A percentile compares a stretch with the other conserved stretches of the same genome.
phyloP scores from a whole-genome alignment of 2,888 invertebrate genomes.

The Notodonta ziczac region DNA sequence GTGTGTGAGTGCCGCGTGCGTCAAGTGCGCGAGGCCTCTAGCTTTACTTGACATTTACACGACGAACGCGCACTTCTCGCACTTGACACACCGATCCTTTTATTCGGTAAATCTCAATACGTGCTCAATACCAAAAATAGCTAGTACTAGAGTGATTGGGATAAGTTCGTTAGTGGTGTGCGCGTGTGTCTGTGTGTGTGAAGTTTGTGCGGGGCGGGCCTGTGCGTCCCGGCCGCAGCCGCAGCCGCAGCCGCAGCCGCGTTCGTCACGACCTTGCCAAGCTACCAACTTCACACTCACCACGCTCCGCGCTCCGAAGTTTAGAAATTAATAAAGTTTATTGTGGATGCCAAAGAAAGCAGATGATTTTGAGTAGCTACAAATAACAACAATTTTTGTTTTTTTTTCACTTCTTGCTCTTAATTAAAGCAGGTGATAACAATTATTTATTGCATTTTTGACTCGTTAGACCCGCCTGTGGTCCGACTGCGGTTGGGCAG shows the following conservation, averaged over 20 bases:
- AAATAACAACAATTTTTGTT: too few relatives aligned
- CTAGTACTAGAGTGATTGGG: not conserved
- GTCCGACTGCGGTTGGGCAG: slow-evolving; percentile 92
- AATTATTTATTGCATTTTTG: too few relatives aligned
- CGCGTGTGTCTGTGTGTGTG: not conserved
- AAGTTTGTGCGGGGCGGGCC: not conserved
- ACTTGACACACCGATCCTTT: too few relatives aligned
- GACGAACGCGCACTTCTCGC: too few relatives aligned
- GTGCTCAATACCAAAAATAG: too few relatives aligned
- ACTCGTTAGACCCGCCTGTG: slow-evolving; percentile 90
- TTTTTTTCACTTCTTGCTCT: too few relatives aligned
- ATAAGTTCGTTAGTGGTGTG: not conserved
- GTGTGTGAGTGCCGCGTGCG: slow-evolving; percentile 90
- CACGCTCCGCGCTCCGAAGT: not conserved
- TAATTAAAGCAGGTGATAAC: too few relatives aligned
- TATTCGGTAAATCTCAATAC: too few relatives aligned
- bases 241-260: not conserved
- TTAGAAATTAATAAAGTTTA: slow-evolving; percentile 6
- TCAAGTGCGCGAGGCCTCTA: too few relatives aligned
- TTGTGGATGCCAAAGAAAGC: not conserved
- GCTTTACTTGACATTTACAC: too few relatives aligned
- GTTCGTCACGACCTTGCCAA: not conserved
- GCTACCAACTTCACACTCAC: not conserved
- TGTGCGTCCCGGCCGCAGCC: not conserved
- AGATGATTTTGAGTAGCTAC: not conserved